Base-by-base conservation (phyloP, 2,113 vertebrate genomes). In the Illadopsis cleaveri region DNA sequence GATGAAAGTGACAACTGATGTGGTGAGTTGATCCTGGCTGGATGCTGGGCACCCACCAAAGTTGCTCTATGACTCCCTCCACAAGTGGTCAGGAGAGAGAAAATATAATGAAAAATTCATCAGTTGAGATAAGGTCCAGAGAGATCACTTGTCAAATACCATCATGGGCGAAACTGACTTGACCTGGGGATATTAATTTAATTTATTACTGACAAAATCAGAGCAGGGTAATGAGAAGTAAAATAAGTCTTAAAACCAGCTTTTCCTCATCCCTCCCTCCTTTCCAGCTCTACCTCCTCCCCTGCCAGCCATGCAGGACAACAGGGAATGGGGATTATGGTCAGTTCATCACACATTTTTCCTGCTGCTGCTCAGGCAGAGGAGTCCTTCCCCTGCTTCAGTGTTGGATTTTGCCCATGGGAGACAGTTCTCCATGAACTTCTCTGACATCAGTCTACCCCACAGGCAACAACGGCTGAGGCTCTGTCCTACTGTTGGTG, bases 401-500 rank as follows among this genome's bases (percentile, higher is more conserved):
- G 18, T 31, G 6, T 75, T 24, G 13, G 24, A 24, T 31, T 18
- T n/a, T 21, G 68, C 25, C 30, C 8, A 8, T 15, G 3, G 38
- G 24, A 76, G 30, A 68, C 8, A 68, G 38, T 54, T 45, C 38
- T 60, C 25, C 30, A 18, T 35, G 12, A 45, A n/a, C 40, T 82
- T 60, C 47, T 68, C 16, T 1, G 4, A 11, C 20, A 15, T 25
- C 30, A 40, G 13, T 53, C 53, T n/a, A 1, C 47, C 45, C 9
- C 16, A 31, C 0, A 0, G 14, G 24, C 38, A 61, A 8, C 65
- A 82, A 51, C 0, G 0, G 4, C 5, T 64, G 42, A 75, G 33
- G 23, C 42, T 85, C 50, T 35, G 25, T 76, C 31, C 45, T 31
- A 16, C 53, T 71, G 11, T 50, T 62, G 69, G 30, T 73, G 69